phyloP scores from a whole-genome alignment of 2,797 vertebrate genomes.

The Lindbergichthys nudifrons region DNA sequence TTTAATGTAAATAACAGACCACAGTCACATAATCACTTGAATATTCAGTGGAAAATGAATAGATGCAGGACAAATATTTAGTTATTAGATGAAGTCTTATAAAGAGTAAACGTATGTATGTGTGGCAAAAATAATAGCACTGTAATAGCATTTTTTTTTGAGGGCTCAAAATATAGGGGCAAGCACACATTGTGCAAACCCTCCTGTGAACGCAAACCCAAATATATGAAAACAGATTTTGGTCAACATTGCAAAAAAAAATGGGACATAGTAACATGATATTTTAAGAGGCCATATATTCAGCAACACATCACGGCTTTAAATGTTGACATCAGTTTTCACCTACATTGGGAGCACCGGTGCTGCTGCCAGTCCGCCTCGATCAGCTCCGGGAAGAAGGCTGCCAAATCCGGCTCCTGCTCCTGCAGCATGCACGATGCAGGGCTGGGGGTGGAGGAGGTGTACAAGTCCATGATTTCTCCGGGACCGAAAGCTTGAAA shows the following conservation, averaged over 20 bases:
- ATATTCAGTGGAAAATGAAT: background rate
- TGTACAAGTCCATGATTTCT: constrained; percentile 92
- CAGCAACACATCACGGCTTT: background rate
- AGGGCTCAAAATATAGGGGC: background rate
- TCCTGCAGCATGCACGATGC: constrained; percentile 91
- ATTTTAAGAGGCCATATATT: background rate
- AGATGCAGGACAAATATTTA: background rate
- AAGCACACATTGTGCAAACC: background rate
- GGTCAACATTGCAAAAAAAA: background rate
- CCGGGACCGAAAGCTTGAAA: constrained; percentile 91
- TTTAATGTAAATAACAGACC: background rate
- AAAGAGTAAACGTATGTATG: background rate
- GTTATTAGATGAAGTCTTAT: background rate
- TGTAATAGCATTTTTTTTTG: too few species aligned
- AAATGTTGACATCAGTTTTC: constrained; percentile 22
- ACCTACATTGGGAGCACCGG: constrained; percentile 93
- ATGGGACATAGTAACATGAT: background rate
- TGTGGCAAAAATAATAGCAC: too few species aligned
- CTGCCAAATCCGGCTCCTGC: constrained; percentile 85
- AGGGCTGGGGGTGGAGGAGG: constrained; percentile 84
- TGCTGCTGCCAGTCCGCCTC: constrained; percentile 90
- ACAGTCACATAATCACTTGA: background rate
- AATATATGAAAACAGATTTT: background rate
- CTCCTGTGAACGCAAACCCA: background rate
- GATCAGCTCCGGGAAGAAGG: constrained; percentile 92